phyloP scores from a whole-genome alignment of 2,113 vertebrate genomes.

The Rhinogobius similis region DNA sequence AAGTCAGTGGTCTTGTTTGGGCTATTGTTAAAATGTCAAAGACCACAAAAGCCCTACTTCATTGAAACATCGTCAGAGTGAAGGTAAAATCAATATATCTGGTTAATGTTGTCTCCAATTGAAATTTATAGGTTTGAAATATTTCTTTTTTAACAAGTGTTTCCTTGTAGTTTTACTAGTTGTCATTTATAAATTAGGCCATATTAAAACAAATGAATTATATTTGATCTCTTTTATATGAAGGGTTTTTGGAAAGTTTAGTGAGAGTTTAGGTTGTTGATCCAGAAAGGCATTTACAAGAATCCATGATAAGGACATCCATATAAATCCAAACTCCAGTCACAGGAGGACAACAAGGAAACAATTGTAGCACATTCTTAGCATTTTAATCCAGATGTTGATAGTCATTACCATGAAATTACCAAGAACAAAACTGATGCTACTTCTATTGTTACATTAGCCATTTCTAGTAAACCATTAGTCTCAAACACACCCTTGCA shows the following conservation, averaged over 20 bases:
- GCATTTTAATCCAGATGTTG: not conserved
- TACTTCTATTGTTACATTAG: not conserved
- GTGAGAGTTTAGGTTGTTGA: too few species aligned
- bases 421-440: not conserved
- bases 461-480: not conserved
- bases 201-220: too few species aligned
- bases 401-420: not conserved
- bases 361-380: not conserved
- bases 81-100: not conserved
- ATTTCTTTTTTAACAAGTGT: not conserved
- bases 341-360: not conserved
- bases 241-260: too few species aligned
- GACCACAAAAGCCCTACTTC: slow-evolving; percentile 7
- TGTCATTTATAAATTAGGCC: too few species aligned
- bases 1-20: slow-evolving; percentile 27
- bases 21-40: slow-evolving; percentile 37
- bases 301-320: too few species aligned
- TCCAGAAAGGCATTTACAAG: too few species aligned
- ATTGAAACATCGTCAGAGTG: slow-evolving; percentile 20
- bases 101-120: not conserved
- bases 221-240: too few species aligned
- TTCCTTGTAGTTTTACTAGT: not conserved
- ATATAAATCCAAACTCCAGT: not conserved
- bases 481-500: slow-evolving; percentile 8
- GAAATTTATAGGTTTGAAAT: not conserved